Evolutionary conservation across 1,140 invertebrate species (phyloP).

Genomic region (Ooceraea biroi): DNA sequence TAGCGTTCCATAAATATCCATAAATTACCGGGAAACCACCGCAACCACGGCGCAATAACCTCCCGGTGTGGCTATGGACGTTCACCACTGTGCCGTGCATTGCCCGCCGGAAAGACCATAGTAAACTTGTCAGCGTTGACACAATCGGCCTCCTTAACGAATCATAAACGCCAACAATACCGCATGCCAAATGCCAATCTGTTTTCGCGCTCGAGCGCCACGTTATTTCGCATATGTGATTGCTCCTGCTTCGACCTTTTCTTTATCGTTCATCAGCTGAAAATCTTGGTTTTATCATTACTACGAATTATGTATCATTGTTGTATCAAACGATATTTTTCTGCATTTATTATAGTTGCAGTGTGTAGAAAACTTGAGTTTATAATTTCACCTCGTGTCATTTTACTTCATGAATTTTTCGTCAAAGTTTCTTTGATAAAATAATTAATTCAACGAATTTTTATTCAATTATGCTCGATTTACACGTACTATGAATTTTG

Average conservation of each 20-base stretch:
- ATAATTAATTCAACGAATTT: not conserved
- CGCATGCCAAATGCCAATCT: slow-evolving; percentile 20
- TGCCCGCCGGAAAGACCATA: slow-evolving; percentile 8
- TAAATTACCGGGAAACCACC: slow-evolving; percentile 16
- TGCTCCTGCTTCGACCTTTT: not conserved
- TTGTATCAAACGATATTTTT: not conserved
- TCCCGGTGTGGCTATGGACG: not conserved
- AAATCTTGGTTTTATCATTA: not conserved
- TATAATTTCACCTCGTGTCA: not conserved
- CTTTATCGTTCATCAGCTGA: not conserved
- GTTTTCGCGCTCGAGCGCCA: not conserved
- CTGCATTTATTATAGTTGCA: not conserved
- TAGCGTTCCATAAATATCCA: slow-evolving; percentile 48
- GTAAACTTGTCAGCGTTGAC: slow-evolving; percentile 55
- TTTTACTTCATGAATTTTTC: not conserved
- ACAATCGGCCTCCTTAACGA: slow-evolving; percentile 43
- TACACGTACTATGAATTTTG: not conserved
- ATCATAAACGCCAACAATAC: slow-evolving; percentile 36
- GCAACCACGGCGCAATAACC: slow-evolving; percentile 15
- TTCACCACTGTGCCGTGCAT: slow-evolving; percentile 1
- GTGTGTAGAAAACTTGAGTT: not conserved
- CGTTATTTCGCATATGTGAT: not conserved
- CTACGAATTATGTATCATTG: not conserved
- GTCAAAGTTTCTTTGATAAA: not conserved
- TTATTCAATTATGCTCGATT: not conserved